Conservation (phyloP, 2,113 vertebrate genomes). For the Festucalex cinctus region DNA sequence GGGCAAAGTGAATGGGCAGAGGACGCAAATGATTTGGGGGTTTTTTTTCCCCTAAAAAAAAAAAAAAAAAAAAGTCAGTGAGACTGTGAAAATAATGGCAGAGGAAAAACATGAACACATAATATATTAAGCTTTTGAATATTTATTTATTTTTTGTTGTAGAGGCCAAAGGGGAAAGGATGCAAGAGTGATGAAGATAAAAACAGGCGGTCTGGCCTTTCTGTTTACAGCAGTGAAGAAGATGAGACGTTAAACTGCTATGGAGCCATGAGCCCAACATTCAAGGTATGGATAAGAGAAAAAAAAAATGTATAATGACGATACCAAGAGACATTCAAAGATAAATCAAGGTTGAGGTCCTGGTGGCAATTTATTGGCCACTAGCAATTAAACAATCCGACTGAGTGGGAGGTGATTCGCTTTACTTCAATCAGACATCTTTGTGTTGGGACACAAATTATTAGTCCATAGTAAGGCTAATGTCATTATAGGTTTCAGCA, state of each 20-base stretch:
- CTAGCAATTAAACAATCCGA: neutral
- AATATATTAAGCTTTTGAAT: too few species aligned
- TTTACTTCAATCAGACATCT: neutral
- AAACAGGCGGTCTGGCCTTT: neutral
- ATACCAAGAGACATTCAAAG: neutral
- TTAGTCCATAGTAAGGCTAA: neutral
- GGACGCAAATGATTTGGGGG: too few species aligned
- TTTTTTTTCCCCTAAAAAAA: too few species aligned
- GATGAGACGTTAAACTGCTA: conserved; percentile 56
- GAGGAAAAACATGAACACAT: too few species aligned
- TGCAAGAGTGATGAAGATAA: neutral
- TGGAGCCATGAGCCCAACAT: conserved; percentile 71
- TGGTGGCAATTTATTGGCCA: neutral
- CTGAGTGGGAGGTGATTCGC: neutral
- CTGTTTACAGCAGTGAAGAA: conserved; percentile 32
- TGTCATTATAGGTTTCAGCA: neutral
- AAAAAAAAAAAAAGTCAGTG: too few species aligned
- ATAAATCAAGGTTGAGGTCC: neutral
- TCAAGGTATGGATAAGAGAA: conserved; percentile 65
- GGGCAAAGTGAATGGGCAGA: neutral
- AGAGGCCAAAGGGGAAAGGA: neutral
- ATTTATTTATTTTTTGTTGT: neutral
- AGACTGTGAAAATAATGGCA: too few species aligned
- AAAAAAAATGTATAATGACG: neutral
- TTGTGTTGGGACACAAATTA: neutral